Evolutionary conservation across 2,113 vertebrate species (phyloP).

Genomic region (Hoplias malabaricus): DNA sequence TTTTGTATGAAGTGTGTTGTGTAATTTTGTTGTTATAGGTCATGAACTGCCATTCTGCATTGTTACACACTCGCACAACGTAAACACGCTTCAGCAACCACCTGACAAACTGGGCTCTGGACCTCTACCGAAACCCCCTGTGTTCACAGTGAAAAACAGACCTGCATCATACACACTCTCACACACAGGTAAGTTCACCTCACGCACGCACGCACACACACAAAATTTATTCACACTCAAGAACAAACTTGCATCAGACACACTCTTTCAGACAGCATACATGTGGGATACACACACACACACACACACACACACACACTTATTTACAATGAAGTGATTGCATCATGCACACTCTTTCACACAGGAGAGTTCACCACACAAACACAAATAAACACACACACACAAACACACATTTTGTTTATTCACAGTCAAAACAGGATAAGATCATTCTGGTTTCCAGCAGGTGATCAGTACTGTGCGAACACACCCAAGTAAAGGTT

Average conservation of each 20-base stretch:
- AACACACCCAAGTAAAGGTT: too few species aligned
- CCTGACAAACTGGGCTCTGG: constrained; percentile 26
- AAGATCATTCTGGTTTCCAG: too few species aligned
- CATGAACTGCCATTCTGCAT: constrained; percentile 78
- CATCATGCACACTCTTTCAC: constrained; percentile 56
- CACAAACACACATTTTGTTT: too few species aligned
- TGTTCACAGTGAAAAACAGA: constrained; percentile 72
- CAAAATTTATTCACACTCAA: neutral
- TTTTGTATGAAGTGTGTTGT: too few species aligned
- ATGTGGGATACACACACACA: neutral
- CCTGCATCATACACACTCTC: constrained; percentile 53
- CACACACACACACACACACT: neutral
- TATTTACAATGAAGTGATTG: constrained; percentile 33
- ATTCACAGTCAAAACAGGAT: too few species aligned
- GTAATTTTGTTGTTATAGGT: constrained; percentile 55
- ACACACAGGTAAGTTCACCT: constrained; percentile 62
- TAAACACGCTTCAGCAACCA: constrained; percentile 57
- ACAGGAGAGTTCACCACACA: constrained; percentile 59
- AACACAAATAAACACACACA: too few species aligned
- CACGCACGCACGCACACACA: neutral
- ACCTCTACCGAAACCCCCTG: constrained; percentile 60
- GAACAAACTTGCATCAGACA: neutral
- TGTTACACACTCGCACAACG: constrained; percentile 56
- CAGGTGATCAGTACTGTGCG: too few species aligned
- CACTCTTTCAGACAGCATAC: neutral